Evolutionary conservation across 35 echinoderm and acorn worm species (phyloP), one percentile per base, ranked within the genome.

Genomic region (Ophiothrix spiculata): DNA sequence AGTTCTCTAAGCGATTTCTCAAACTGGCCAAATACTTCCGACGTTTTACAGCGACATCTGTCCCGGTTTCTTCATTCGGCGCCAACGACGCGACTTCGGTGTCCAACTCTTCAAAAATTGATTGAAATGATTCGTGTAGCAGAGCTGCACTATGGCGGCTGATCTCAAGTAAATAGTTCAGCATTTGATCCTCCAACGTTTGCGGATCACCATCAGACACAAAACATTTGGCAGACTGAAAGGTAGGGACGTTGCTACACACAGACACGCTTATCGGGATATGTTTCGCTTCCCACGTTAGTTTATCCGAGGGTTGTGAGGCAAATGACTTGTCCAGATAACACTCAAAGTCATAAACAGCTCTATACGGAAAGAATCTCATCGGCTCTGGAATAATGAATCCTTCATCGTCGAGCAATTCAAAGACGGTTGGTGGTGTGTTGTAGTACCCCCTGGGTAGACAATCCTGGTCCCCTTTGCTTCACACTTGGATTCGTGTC

Each of bases 331-430:
- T 31, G 16, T 87, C 77, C 16, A 87, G 36, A 35, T 80, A 87
- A 19, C 29, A 42, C 42, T 87, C 86, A 16, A 78, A 37, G 33
- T 86, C 84, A 36, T 36, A 86, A 0, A 74, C 77, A 10, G 84
- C 84, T 29, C 56, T 34, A 21, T 28, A 86, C 25, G 84, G 84
- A 35, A 0, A 86, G 39, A 36, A 86, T 42, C 17, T 78, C 1
- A 64, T 31, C 14, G 29, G 31, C 35, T 86, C 85, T 8, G 40
- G 74, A 4, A 86, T n/a, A 25, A 39, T 32, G 40, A 86, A 77
- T 6, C 75, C 85, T 36, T 76, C 85, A 11, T 86, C 85, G n/a
- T 64, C 73, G 37, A 86, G 13, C 38, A 77, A 40, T 23, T 86
- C 85, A 35, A 64, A 86, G n/a, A 78, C 78, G 12, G 85, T 86